These are phyloP conservation scores for Picus viridis DNA, from an alignment of 2,797 vertebrate species.

Conservation along the genomic window DNA sequence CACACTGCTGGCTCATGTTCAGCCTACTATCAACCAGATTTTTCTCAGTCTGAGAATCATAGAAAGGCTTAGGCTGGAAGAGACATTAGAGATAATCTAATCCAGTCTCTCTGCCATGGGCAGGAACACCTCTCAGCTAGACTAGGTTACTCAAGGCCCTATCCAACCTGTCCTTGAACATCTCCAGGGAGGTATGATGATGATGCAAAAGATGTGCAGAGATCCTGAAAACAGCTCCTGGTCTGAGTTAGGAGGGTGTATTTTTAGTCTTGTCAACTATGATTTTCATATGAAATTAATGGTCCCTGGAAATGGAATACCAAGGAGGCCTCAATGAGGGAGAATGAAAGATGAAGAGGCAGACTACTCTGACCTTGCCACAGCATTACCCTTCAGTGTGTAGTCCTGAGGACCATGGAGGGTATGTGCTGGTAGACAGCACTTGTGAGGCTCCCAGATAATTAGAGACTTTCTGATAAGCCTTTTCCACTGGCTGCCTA, in stretches of 20 bases:
- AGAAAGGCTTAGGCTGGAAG: too few species aligned
- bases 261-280: conserved; percentile 59
- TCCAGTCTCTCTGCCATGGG: too few species aligned
- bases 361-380: conserved; percentile 3
- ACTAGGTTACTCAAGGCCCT: too few species aligned
- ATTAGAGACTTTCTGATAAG: conserved; percentile 30
- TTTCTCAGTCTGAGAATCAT: not conserved
- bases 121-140: too few species aligned
- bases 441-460: not conserved
- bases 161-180: too few species aligned
- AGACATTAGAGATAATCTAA: too few species aligned
- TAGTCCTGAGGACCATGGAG: not conserved
- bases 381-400: not conserved
- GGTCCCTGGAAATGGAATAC: conserved; percentile 30
- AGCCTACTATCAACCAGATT: not conserved
- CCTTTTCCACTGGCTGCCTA: not conserved
- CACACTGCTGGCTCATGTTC: too few species aligned
- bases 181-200: too few species aligned
- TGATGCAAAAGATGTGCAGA: conserved; percentile 18
- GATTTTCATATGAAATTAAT: conserved; percentile 49
- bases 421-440: not conserved
- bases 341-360: conserved; percentile 18
- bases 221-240: conserved; percentile 21
- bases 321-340: conserved; percentile 7
- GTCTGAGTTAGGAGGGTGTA: not conserved